Conservation (phyloP, 64 coral and sea anemone genomes). For the Montipora efflorescens region DNA sequence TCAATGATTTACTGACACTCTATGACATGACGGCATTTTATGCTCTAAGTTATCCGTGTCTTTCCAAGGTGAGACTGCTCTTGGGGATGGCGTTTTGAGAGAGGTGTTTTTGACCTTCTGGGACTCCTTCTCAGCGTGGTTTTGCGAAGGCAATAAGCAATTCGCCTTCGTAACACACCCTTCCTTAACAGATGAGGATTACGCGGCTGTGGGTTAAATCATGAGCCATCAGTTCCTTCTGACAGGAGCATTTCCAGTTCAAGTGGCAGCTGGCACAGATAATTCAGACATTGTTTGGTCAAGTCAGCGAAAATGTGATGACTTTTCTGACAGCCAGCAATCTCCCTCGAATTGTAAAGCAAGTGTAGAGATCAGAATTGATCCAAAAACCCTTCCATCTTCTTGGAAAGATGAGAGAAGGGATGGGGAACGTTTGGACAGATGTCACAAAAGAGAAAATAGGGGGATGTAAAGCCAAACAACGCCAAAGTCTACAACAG, state of each 20-base stretch:
- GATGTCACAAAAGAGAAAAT: no score
- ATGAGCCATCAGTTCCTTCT: conserved; percentile 60
- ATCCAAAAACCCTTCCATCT: no score
- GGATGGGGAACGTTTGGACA: no score
- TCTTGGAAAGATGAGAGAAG: no score
- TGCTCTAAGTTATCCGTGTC: not conserved
- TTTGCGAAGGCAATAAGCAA: conserved; percentile 49
- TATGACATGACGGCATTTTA: conserved; percentile 48
- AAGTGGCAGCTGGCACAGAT: conserved; percentile 38
- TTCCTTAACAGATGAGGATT: conserved; percentile 27
- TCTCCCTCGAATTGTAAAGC: no score
- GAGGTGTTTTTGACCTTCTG: conserved; percentile 62
- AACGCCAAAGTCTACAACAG: no score
- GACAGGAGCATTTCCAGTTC: conserved; percentile 67
- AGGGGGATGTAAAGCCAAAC: no score
- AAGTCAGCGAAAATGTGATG: no score
- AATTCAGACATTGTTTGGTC: not conserved
- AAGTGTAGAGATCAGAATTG: no score
- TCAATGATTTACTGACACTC: not conserved
- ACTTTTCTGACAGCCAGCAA: no score
- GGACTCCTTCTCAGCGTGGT: conserved; percentile 37
- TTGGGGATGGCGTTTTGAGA: conserved; percentile 53
- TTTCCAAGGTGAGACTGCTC: conserved; percentile 51
- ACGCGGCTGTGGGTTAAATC: conserved; percentile 52
- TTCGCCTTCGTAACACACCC: conserved; percentile 25